Evolutionary conservation across 2,113 vertebrate species (phyloP).

Genomic region (Myrmecobius fasciatus): DNA sequence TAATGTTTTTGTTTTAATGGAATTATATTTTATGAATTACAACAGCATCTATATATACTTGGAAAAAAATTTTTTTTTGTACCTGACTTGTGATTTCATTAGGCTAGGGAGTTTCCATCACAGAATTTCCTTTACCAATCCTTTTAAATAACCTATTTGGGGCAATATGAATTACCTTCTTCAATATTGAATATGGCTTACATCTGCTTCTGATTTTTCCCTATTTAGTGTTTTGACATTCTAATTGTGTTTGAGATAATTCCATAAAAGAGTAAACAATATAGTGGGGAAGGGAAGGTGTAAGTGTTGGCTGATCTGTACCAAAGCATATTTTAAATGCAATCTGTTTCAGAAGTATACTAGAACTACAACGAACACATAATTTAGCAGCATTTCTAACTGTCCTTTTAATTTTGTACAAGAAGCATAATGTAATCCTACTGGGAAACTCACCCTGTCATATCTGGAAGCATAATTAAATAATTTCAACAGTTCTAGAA

Average conservation of each 20-base stretch:
- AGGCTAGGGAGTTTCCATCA: neutral
- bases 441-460: neutral
- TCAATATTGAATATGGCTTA: neutral
- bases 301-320: neutral
- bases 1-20: neutral
- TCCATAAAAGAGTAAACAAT: neutral
- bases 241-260: neutral
- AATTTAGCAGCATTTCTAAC: neutral
- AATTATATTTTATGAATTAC: neutral
- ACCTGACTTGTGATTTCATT: neutral
- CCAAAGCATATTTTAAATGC: neutral
- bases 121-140: neutral
- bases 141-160: neutral
- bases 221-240: neutral
- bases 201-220: neutral
- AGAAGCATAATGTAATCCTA: neutral
- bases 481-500: neutral
- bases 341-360: neutral
- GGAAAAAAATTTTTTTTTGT: neutral
- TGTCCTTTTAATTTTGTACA: conserved; percentile 17
- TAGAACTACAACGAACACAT: neutral
- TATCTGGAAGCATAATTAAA: conserved; percentile 14
- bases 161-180: neutral
- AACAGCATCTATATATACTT: neutral
- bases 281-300: neutral